A percentile compares a stretch with the other conserved stretches of the same genome.
phyloP scores from a whole-genome alignment of 2,888 invertebrate genomes.

The Lissocephala sabroskyi region DNA sequence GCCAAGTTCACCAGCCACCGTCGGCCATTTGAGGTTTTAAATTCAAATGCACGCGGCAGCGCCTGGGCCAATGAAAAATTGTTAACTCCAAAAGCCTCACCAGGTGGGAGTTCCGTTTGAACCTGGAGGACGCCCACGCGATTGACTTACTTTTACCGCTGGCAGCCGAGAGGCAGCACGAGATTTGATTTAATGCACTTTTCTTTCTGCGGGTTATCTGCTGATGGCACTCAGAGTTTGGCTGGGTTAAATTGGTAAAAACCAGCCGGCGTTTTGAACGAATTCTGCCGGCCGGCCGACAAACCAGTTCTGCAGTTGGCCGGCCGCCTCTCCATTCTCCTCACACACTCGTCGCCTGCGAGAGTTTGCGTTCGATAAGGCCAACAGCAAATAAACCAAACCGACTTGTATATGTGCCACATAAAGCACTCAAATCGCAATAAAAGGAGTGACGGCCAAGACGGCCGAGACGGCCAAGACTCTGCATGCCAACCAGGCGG shows the following conservation, averaged over 20 bases:
- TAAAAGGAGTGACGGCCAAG: constrained; percentile 18
- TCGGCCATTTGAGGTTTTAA: too few species aligned
- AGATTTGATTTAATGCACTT: constrained; percentile 43
- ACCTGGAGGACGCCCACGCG: constrained; percentile 32
- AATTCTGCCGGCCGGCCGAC: constrained; percentile 47
- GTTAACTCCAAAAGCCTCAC: background rate
- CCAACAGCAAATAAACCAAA: background rate
- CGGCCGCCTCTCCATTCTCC: background rate
- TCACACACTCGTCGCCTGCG: background rate
- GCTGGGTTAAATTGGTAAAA: constrained; percentile 16
- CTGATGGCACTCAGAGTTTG: constrained; percentile 55
- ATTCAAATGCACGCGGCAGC: background rate
- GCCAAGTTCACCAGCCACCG: constrained; percentile 31
- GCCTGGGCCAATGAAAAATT: background rate
- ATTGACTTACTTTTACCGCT: constrained; percentile 54
- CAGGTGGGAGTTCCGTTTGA: constrained; percentile 46
- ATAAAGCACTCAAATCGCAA: constrained; percentile 32
- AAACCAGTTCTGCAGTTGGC: background rate
- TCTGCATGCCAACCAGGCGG: background rate
- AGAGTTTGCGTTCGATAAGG: constrained; percentile 6
- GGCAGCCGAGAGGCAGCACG: too few species aligned
- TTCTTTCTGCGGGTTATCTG: constrained; percentile 48
- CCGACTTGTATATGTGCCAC: constrained; percentile 6
- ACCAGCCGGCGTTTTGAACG: constrained; percentile 10
- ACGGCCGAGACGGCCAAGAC: background rate